Base-by-base conservation (phyloP, 1,140 invertebrate genomes). In the Cylas formicarius region DNA sequence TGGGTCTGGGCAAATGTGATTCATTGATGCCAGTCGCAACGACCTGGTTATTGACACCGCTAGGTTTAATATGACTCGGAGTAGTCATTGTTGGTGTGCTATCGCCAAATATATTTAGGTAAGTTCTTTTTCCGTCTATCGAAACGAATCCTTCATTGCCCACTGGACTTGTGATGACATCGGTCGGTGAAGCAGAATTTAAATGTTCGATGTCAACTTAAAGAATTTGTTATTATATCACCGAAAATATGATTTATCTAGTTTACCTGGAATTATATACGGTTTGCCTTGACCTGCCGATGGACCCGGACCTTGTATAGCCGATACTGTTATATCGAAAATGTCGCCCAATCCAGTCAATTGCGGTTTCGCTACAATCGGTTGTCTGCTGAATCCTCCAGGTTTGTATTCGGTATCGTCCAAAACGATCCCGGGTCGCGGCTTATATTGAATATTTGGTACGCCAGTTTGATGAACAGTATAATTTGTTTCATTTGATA, bases 41-140 rank as follows among this genome's bases (percentile, higher is more conserved):
- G 5, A 67, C 62, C 19, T 58, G 44, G 46, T 56, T 55, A 23
- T 46, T 54, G 36, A 62, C 52, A 44, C 57, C 61, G 3, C 59
- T 65, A 6, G 63, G 62, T 37, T 60, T 53, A 4, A 60, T 56
- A 4, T 43, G 43, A 13, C 55, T 18, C 22, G 45, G 36, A 2
- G 56, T 49, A 21, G 62, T 50, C 18, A 55, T 60, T 10, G 56
- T 48, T 18, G 56, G 42, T 14, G 45, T 42, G 21, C 26, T 49
- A 23, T 75, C 77, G 44, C 80, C 79, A 60, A 89, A 86, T 3
- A 91, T 66, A 68, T 90, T 88, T 44, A 92, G 72, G 65, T 91
- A 90, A 2, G 87, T 91, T 54, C 86, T 71, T 65, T 89, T 87
- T 18, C 89, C 89, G 60, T 92, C 88, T 43, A 92, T 92, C n/a